phyloP scores from a whole-genome alignment of 2,113 vertebrate species.

The Rhinopithecus roxellana region DNA sequence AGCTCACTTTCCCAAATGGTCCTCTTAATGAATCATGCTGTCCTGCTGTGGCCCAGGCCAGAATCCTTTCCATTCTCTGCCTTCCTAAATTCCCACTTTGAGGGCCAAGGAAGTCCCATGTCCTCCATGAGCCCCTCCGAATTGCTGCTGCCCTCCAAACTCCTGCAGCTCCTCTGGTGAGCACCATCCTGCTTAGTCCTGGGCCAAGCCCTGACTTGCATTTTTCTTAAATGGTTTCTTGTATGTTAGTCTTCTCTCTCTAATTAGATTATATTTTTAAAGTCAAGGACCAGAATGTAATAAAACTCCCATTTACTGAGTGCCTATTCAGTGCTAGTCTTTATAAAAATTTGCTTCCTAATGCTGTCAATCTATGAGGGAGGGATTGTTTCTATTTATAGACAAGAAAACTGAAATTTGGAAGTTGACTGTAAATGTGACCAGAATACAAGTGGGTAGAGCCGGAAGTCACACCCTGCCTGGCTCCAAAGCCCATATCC shows the following conservation, averaged over 20 bases:
- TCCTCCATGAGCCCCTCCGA: neutral
- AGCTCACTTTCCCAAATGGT: neutral
- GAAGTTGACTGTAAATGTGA: neutral
- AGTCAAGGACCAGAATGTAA: neutral
- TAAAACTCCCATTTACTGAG: neutral
- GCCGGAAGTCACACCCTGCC: neutral
- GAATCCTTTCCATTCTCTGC: neutral
- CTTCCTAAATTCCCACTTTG: neutral
- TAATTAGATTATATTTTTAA: neutral
- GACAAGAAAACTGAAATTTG: neutral
- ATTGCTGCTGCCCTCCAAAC: neutral
- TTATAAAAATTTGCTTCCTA: neutral
- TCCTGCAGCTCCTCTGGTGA: neutral
- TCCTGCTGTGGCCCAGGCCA: neutral
- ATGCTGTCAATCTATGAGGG: neutral
- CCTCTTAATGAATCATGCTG: neutral
- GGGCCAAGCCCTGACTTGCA: neutral
- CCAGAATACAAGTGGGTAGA: neutral
- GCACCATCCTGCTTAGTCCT: neutral
- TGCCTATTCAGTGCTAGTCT: neutral
- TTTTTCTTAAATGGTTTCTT: neutral
- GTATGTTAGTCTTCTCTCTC: neutral
- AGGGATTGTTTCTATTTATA: neutral
- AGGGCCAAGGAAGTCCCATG: neutral
- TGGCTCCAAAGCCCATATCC: neutral